These are phyloP conservation scores for Euplexia lucipara DNA, from an alignment of 2,888 invertebrate species.

Conservation along the genomic window DNA sequence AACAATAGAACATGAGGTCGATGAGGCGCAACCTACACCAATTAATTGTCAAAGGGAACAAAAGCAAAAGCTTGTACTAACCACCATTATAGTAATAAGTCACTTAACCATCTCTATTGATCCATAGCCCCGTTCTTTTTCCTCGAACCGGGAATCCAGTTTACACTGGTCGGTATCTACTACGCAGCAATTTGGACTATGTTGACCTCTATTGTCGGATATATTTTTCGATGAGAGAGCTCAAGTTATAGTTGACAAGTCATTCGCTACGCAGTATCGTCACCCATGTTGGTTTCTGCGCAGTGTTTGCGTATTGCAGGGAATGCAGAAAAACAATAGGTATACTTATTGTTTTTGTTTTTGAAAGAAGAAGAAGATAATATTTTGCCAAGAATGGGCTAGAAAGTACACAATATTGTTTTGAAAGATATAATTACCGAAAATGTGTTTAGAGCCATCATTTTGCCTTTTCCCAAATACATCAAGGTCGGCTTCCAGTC, in stretches of 20 bases:
- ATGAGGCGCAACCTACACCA: conserved; percentile 56
- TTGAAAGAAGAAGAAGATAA: too few relatives aligned
- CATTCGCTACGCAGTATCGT: conserved; percentile 40
- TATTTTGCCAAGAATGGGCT: too few relatives aligned
- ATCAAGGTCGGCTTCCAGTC: too few relatives aligned
- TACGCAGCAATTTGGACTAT: conserved; percentile 18
- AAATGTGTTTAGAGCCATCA: too few relatives aligned
- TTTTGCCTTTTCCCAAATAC: too few relatives aligned
- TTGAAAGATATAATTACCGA: too few relatives aligned
- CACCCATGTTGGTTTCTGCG: conserved; percentile 56
- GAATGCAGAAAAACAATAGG: conserved; percentile 35
- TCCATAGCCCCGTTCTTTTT: not conserved
- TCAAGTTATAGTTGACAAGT: conserved; percentile 33
- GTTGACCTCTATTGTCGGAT: conserved; percentile 23
- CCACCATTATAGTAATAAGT: conserved; percentile 44
- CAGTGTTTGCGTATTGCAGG: conserved; percentile 32
- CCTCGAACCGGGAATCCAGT: not conserved
- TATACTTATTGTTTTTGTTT: not conserved
- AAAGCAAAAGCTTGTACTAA: conserved; percentile 52
- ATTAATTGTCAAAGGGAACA: conserved; percentile 54
- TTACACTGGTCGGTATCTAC: conserved; percentile 2
- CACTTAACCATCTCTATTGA: conserved; percentile 9
- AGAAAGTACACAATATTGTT: too few relatives aligned
- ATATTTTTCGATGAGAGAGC: conserved; percentile 11
- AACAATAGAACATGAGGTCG: conserved; percentile 46